Conservation (phyloP, 2,888 invertebrate genomes). For the Nomada ferruginata region DNA sequence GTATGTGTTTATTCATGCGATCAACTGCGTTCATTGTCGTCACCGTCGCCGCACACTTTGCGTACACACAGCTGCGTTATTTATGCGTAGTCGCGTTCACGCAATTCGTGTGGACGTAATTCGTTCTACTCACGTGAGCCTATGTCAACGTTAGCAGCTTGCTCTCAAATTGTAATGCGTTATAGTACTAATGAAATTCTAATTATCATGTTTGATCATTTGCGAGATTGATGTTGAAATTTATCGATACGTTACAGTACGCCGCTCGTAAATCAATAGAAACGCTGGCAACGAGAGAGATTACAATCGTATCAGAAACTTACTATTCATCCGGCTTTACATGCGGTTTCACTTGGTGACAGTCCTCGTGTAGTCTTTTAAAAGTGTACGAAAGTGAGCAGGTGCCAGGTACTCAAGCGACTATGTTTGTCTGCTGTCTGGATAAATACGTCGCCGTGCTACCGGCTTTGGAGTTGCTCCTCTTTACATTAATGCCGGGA, state of each 20-base stretch:
- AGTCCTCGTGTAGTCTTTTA: conserved; percentile 16
- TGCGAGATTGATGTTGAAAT: too few relatives aligned
- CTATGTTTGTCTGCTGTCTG: conserved; percentile 69
- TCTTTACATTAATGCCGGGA: conserved; percentile 34
- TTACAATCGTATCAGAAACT: conserved; percentile 8
- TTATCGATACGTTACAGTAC: background rate
- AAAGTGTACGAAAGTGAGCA: conserved; percentile 45
- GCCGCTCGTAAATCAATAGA: background rate
- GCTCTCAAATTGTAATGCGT: conserved; percentile 21
- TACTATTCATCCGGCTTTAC: background rate
- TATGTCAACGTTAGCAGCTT: conserved; percentile 8
- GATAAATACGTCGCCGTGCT: conserved; percentile 64
- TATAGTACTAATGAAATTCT: conserved; percentile 13
- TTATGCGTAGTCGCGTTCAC: conserved; percentile 53
- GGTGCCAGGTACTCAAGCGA: conserved; percentile 53
- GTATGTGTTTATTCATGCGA: conserved; percentile 33
- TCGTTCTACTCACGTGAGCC: conserved; percentile 37
- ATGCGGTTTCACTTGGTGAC: background rate
- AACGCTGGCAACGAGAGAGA: background rate
- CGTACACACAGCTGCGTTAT: conserved; percentile 52
- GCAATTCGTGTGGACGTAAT: conserved; percentile 46
- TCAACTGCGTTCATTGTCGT: conserved; percentile 37
- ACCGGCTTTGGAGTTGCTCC: conserved; percentile 47
- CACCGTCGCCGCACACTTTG: conserved; percentile 38
- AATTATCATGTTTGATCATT: conserved; percentile 19